Percentiles rank a stretch among this genome's conserved stretches.
phyloP scores from a whole-genome alignment of 2,797 vertebrate species.

The Macroramphosus scolopax region DNA sequence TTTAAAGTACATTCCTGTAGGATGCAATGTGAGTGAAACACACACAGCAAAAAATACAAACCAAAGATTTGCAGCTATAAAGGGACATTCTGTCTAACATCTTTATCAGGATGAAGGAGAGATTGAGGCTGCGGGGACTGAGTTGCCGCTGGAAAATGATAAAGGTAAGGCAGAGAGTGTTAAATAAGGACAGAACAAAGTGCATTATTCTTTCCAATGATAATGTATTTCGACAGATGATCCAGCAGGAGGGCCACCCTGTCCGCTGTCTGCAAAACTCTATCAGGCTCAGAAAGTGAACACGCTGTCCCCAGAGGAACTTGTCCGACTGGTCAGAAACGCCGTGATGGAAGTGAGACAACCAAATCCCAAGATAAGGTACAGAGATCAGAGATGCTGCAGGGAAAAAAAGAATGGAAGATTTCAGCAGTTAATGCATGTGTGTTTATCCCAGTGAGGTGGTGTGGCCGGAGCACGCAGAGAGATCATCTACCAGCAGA shows the following conservation, averaged over 20 bases:
- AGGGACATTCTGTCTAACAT: background rate
- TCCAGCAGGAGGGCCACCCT: constrained; percentile 23
- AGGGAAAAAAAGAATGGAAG: background rate
- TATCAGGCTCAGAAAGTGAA: constrained; percentile 47
- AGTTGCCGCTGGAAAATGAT: constrained; percentile 1
- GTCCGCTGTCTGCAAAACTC: constrained; percentile 60
- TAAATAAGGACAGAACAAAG: constrained; percentile 3
- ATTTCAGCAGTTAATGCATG: background rate
- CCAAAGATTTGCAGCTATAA: background rate
- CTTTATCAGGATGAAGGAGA: constrained; percentile 25
- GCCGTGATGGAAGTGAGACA: constrained; percentile 45
- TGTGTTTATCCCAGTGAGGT: constrained; percentile 26
- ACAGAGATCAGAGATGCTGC: background rate
- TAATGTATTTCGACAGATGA: constrained; percentile 2
- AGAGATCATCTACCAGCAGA: constrained; percentile 19
- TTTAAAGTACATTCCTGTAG: constrained; percentile 33
- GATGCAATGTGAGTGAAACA: constrained; percentile 35
- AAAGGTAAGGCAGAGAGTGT: background rate
- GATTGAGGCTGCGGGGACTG: constrained; percentile 2
- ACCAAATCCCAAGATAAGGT: constrained; percentile 44
- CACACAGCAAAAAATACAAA: background rate
- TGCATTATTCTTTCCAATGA: background rate
- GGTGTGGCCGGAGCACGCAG: constrained; percentile 38
- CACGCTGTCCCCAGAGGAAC: constrained; percentile 37
- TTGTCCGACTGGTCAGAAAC: constrained; percentile 51